Base-by-base conservation (phyloP, 1,140 invertebrate genomes). In the Bombus breviceps region DNA sequence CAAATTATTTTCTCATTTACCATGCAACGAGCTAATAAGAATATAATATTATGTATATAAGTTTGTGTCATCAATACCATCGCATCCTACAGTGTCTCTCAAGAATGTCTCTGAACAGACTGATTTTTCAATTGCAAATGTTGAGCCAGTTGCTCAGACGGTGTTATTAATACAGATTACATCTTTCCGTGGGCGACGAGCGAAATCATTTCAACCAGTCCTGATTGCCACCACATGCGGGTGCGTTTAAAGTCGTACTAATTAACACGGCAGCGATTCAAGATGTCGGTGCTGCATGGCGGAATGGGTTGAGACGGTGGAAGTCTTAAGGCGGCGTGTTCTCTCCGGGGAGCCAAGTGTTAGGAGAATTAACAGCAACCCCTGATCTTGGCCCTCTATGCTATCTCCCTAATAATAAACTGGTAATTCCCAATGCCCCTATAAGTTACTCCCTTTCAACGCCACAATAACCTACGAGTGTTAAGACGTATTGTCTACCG, bases 391-490 rank as follows among this genome's bases (percentile, higher is more conserved):
- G 91, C 92, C 92, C 91, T 93, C 91, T 91, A 89, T 93, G 91
- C 93, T 95, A 95, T 95, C 95, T 95, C 93, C 93, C 93, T 95
- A 94, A 95, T 95, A 95, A 95, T 95, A 95, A 95, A 95, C 94
- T 94, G 93, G 93, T 94, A 94, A 95, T 95, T 95, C 95, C 95
- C 95, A 95, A 95, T 95, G 94, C 94, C 93, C 92, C 93, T 94
- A 95, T 95, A 95, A 95, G 91, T 95, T 95, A 95, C 94, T 95
- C 94, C 94, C 93, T 95, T 95, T 95, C 94, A 94, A 92, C 93
- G 89, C 91, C 92, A 92, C 92, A 94, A 94, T 94, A 93, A 95
- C 92, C 94, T 94, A 93, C 92, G 93, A 93, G 90, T 90, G 89
- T 86, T 86, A 89, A 93, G 88, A 92, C 89, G 86, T 92, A 92